These are phyloP conservation scores for Hippasteria phrygiana DNA, from an alignment of 53 echinoderm and acorn worm genomes.

Conservation along the genomic window DNA sequence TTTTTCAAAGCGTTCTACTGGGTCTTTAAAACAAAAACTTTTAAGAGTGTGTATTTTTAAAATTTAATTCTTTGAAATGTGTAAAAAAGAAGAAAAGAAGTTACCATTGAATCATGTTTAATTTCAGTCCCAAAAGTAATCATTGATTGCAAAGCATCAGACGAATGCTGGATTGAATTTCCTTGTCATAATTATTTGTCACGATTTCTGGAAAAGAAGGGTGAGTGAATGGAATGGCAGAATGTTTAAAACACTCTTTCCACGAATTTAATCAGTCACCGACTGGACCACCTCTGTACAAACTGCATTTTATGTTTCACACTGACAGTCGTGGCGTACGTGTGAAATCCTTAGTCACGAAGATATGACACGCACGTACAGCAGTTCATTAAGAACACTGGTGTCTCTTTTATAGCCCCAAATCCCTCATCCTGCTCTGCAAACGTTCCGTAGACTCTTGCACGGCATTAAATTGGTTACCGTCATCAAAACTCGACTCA, in stretches of 20 bases:
- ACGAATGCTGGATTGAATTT: too few relatives aligned
- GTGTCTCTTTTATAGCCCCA: background rate
- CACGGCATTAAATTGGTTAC: conserved; percentile 21
- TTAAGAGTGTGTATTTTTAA: too few relatives aligned
- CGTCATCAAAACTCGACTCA: conserved; percentile 9
- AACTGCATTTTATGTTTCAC: background rate
- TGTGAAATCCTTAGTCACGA: conserved; percentile 35
- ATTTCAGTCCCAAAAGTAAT: too few relatives aligned
- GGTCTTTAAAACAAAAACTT: too few relatives aligned
- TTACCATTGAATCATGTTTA: too few relatives aligned
- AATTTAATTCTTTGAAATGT: too few relatives aligned
- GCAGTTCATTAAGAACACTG: conserved; percentile 1
- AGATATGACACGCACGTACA: background rate
- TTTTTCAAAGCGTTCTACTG: too few relatives aligned
- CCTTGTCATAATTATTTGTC: background rate
- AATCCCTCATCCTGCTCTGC: background rate
- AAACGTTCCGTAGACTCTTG: background rate
- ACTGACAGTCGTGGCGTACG: conserved; percentile 4
- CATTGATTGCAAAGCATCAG: too few relatives aligned
- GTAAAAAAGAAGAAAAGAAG: too few relatives aligned
- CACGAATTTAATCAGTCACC: background rate
- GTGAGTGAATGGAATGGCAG: background rate
- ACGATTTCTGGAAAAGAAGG: background rate
- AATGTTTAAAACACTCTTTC: background rate
- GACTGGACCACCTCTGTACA: background rate